phyloP scores from a whole-genome alignment of 2,888 invertebrate genomes.

The Chalcosyrphus nemorum region DNA sequence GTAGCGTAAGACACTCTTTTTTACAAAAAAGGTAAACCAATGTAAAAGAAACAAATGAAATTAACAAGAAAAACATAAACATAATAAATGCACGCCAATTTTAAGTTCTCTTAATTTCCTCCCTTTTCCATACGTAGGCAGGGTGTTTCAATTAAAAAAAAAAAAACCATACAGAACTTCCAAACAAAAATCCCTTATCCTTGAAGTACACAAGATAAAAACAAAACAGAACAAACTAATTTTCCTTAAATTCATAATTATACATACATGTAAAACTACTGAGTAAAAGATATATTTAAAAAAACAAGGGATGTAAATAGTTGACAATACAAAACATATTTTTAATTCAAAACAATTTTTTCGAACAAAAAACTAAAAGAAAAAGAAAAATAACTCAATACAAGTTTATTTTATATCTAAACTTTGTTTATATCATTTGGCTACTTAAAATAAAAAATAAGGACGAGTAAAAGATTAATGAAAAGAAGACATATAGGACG shows the following conservation, averaged over 20 bases:
- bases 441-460: constrained; percentile 49
- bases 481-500: constrained; percentile 62
- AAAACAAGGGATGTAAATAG: constrained; percentile 78
- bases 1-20: constrained; percentile 74
- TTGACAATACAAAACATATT: constrained; percentile 77
- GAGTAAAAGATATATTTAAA: constrained; percentile 53
- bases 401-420: constrained; percentile 40
- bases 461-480: constrained; percentile 18
- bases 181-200: constrained; percentile 51
- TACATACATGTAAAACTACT: constrained; percentile 66
- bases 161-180: constrained; percentile 48
- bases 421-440: constrained; percentile 41
- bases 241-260: constrained; percentile 65
- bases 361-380: constrained; percentile 47
- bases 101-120: constrained; percentile 25
- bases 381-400: constrained; percentile 50
- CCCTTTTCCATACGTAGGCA: constrained; percentile 16
- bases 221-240: constrained; percentile 31
- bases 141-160: constrained; percentile 18
- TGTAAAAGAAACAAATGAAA: constrained; percentile 70
- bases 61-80: constrained; percentile 61
- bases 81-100: constrained; percentile 39
- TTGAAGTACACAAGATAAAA: constrained; percentile 45
- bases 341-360: constrained; percentile 68
- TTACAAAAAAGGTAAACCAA: constrained; percentile 64